Base-by-base conservation (phyloP, 2,113 vertebrate species). In the Datnioides undecimradiatus region DNA sequence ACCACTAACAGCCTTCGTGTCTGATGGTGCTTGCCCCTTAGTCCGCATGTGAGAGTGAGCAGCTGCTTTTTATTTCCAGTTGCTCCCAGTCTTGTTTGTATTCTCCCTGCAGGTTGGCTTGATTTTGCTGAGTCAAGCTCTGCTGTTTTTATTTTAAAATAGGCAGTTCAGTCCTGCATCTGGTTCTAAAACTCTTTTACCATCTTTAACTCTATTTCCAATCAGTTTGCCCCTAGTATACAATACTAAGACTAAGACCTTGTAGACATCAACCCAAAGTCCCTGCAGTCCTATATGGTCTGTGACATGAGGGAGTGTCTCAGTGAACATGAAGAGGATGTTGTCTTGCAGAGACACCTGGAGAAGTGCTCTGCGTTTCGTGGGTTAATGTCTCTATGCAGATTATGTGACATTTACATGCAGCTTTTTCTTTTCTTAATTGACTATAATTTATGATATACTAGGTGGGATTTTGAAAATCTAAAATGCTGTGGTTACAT, bases 81-180 rank as follows among this genome's bases (percentile, higher is more conserved):
- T 17, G 6, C n/a, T 67, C 16, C 49, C 40, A 27, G 65, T 57
- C 25, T 66, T n/a, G 27, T 46, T 33, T 27, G 11, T 5, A 8
- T 10, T 60, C 38, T 52, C 34, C 70, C 48, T 73, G 58, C 59
- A 34, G 59, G 16, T 54, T 29, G 9, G 4, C 46, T 38, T 33
- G 3, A 52, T 81, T 87, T 57, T 82, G 87, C 80, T 88, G 83
- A 91, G 87, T 80, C 87, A 90, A 77, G 27, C 64, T 76, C 74
- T 25, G 13, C 69, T 58, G 25, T 5, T 51, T 46, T 48, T 17
- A 14, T 31, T 76, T 36, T 36, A 2, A 16, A 45, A 36, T 21
- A 52, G 63, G 41, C 29, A 17, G 64, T 70, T 31, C 45, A 29
- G 64, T 51, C 6, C 43, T 54, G 31, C 33, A 9, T 34, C 40